Evolutionary conservation across 1,140 invertebrate genomes (phyloP).

Genomic region (Eriosoma lanigerum): DNA sequence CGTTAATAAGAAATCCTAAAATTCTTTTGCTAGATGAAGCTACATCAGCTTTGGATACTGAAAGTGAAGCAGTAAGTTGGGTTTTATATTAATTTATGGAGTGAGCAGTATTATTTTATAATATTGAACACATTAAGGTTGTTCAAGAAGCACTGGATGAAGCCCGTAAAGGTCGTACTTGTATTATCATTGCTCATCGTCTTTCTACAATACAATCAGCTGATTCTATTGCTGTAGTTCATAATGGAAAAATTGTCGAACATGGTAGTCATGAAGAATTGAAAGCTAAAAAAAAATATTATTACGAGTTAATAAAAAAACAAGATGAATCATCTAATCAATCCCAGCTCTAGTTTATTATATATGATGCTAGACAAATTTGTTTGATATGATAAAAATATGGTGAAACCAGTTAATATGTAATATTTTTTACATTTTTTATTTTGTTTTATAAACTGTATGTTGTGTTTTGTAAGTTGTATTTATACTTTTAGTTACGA

Average conservation of each 20-base stretch:
- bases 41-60: slow-evolving; percentile 84
- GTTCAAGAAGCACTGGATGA: slow-evolving; percentile 84
- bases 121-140: slow-evolving; percentile 60
- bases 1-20: slow-evolving; percentile 75
- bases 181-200: slow-evolving; percentile 88
- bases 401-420: too few species aligned
- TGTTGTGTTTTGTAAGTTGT: slow-evolving; percentile 99
- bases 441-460: slow-evolving; percentile 58
- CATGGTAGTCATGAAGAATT: slow-evolving; percentile 73
- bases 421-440: too few species aligned
- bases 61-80: slow-evolving; percentile 73
- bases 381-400: neutral
- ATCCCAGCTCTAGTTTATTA: neutral
- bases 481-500: slow-evolving; percentile 87
- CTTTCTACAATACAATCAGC: slow-evolving; percentile 90
- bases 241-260: slow-evolving; percentile 77
- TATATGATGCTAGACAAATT: neutral
- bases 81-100: neutral
- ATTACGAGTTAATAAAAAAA: slow-evolving; percentile 59
- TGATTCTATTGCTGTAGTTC: slow-evolving; percentile 82
- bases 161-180: slow-evolving; percentile 80
- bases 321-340: slow-evolving; percentile 33
- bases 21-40: slow-evolving; percentile 88
- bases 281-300: slow-evolving; percentile 71
- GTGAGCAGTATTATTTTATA: neutral